phyloP scores from a whole-genome alignment of 2,888 invertebrate genomes.

The Stenolophus ochropezus region DNA sequence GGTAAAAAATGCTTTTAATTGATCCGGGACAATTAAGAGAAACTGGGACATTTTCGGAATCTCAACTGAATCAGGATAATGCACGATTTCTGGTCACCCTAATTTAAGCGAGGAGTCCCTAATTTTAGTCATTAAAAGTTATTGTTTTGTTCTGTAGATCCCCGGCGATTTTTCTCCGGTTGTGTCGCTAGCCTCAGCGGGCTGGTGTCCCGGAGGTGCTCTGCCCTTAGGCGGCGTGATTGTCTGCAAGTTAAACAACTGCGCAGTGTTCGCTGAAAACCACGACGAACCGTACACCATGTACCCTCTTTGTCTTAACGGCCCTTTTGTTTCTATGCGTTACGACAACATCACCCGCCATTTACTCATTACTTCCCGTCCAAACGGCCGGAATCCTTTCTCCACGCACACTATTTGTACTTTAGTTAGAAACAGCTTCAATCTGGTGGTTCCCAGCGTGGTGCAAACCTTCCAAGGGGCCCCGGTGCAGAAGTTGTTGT shows the following conservation, averaged over 20 bases:
- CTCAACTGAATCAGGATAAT: no score
- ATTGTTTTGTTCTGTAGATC: constrained; percentile 63
- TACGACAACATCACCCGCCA: constrained; percentile 81
- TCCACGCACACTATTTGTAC: constrained; percentile 76
- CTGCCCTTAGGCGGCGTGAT: constrained; percentile 78
- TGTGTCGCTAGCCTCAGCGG: constrained; percentile 77
- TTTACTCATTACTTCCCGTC: constrained; percentile 82
- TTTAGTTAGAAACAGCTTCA: constrained; percentile 72
- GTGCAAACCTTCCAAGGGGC: constrained; percentile 82
- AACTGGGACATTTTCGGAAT: no score
- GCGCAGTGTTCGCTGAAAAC: constrained; percentile 79
- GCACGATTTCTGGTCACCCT: no score
- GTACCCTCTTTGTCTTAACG: constrained; percentile 79
- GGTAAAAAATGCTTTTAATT: no score
- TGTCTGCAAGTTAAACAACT: constrained; percentile 83
- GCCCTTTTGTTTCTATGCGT: constrained; percentile 84
- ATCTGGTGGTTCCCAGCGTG: constrained; percentile 75
- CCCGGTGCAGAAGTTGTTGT: constrained; percentile 79
- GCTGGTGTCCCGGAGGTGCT: constrained; percentile 70
- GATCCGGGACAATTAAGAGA: no score
- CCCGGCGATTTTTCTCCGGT: constrained; percentile 83
- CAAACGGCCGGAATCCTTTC: constrained; percentile 75
- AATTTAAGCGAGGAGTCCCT: no score
- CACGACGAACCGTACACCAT: constrained; percentile 70
- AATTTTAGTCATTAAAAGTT: no score